Evolutionary conservation across 2,113 vertebrate genomes (phyloP).

Genomic region (Diadophis punctatus): DNA sequence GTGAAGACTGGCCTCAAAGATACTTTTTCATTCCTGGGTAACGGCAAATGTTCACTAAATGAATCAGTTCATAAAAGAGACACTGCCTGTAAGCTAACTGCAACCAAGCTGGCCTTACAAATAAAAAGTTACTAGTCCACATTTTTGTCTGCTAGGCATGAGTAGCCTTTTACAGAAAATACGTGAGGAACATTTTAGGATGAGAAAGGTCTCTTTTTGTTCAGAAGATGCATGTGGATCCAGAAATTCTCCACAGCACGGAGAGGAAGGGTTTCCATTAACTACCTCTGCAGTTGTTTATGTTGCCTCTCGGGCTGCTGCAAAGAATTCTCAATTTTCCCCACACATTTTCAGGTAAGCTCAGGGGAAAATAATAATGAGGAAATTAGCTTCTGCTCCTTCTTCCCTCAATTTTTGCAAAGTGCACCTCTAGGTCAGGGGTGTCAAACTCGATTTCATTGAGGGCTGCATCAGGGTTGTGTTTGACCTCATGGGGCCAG

Average conservation of each 20-base stretch:
- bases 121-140: background rate
- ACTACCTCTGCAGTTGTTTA: background rate
- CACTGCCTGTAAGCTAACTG: too few species aligned
- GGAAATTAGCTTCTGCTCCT: background rate
- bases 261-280: background rate
- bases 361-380: background rate
- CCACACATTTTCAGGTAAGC: background rate
- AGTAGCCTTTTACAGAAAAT: background rate
- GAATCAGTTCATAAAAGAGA: background rate
- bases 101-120: background rate
- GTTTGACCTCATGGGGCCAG: too few species aligned
- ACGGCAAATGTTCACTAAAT: conserved; percentile 1
- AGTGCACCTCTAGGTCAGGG: background rate
- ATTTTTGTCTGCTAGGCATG: background rate
- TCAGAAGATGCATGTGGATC: background rate
- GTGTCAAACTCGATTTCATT: too few species aligned
- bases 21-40: background rate
- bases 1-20: conserved; percentile 6
- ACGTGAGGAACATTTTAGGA: background rate
- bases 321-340: background rate
- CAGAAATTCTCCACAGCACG: background rate
- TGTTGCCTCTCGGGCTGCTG: background rate
- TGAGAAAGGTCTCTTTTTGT: background rate
- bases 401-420: background rate
- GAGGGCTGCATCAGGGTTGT: too few species aligned